phyloP scores from a whole-genome alignment of 2,797 vertebrate species.

The Galagoides demidoff region DNA sequence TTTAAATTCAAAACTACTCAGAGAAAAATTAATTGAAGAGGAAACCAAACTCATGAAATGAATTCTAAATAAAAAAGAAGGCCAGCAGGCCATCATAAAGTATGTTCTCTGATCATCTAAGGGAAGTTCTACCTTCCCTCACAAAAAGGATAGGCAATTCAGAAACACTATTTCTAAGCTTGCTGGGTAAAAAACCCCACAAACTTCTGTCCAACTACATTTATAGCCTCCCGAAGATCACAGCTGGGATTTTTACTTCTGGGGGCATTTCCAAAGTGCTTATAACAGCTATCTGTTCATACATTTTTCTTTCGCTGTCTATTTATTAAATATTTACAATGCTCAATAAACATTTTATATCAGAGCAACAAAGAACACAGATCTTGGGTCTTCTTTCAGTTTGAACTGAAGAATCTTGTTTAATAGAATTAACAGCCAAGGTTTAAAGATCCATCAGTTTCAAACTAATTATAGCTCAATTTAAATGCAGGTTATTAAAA shows the following conservation, averaged over 20 bases:
- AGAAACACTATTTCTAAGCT: conserved; percentile 25
- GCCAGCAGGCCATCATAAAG: background rate
- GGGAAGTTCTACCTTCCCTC: background rate
- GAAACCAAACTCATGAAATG: background rate
- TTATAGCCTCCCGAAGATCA: conserved; percentile 28
- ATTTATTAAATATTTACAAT: background rate
- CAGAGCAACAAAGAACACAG: conserved; percentile 13
- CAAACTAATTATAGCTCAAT: conserved; percentile 32
- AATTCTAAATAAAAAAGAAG: conserved; percentile 8
- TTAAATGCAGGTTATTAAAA: conserved; percentile 36
- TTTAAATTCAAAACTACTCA: conserved; percentile 43
- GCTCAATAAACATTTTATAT: conserved; percentile 36
- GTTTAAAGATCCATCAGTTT: conserved; percentile 33
- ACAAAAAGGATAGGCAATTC: conserved; percentile 6
- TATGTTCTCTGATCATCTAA: conserved; percentile 25
- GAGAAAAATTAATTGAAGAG: conserved; percentile 49
- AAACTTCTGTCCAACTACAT: conserved; percentile 36
- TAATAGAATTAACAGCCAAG: conserved; percentile 47
- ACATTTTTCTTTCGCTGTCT: background rate
- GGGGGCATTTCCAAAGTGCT: background rate
- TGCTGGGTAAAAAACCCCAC: background rate
- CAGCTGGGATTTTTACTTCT: background rate
- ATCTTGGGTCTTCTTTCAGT: conserved; percentile 58
- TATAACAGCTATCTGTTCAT: background rate
- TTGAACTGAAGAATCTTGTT: conserved; percentile 57